These are phyloP conservation scores for Luffia ferchaultella DNA, from an alignment of 2,888 invertebrate species.

Conservation along the genomic window DNA sequence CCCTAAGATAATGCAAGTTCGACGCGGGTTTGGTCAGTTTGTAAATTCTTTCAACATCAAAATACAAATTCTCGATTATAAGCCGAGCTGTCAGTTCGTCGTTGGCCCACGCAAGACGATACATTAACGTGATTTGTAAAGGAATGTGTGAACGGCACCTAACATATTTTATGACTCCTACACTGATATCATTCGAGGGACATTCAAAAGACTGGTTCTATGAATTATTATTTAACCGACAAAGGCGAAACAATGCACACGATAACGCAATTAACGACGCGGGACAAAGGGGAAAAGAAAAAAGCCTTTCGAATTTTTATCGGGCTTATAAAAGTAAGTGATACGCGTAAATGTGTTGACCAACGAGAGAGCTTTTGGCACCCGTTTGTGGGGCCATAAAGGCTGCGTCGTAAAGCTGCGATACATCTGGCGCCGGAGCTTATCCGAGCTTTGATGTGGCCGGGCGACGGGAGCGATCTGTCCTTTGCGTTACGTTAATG, in stretches of 20 bases:
- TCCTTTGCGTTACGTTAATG: no score
- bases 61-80: background rate
- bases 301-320: slow-evolving; percentile 27
- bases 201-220: background rate
- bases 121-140: background rate
- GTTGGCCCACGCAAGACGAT: background rate
- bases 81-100: background rate
- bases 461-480: background rate
- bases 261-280: background rate
- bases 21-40: no score
- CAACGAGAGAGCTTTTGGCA: slow-evolving; percentile 57
- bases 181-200: background rate
- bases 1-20: no score
- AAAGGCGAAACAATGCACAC: background rate
- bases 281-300: no score
- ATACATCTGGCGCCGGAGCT: slow-evolving; percentile 42
- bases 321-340: slow-evolving; percentile 45
- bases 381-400: slow-evolving; percentile 34
- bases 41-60: background rate
- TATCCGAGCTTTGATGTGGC: slow-evolving; percentile 9
- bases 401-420: slow-evolving; percentile 26
- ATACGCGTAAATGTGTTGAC: slow-evolving; percentile 48
- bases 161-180: background rate
- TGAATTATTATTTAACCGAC: background rate
- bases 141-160: background rate